Conservation (phyloP, 2,113 vertebrate species). For the Gobio gobio region DNA sequence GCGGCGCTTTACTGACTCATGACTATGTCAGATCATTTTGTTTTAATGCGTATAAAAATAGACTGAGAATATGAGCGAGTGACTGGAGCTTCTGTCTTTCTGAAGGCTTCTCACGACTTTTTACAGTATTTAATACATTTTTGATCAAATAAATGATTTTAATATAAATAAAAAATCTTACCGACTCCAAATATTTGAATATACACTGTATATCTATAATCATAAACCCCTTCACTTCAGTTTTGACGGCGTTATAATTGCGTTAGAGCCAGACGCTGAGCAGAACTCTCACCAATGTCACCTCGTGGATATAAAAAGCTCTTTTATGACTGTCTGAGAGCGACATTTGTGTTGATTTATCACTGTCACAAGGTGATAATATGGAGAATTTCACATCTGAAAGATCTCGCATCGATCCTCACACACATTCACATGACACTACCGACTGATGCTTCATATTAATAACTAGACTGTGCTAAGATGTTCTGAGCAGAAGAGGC, state of each 20-base stretch:
- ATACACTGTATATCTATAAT: not conserved
- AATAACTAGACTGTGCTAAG: not conserved
- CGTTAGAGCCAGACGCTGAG: not conserved
- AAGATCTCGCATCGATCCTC: not conserved
- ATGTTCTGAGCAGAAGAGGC: not conserved
- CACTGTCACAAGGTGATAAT: slow-evolving; percentile 34
- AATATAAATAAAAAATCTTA: too few species aligned
- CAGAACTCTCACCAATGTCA: not conserved
- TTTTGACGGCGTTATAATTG: not conserved
- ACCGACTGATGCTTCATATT: not conserved
- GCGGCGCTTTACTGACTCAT: not conserved
- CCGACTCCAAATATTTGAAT: too few species aligned
- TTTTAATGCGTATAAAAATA: slow-evolving; percentile 10
- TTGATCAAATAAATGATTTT: too few species aligned
- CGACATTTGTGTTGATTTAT: slow-evolving; percentile 8
- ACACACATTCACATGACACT: not conserved
- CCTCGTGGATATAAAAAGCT: slow-evolving; percentile 27
- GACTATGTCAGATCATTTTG: not conserved
- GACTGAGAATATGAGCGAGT: not conserved
- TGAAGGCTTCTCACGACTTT: not conserved
- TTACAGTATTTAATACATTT: too few species aligned
- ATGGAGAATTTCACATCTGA: not conserved
- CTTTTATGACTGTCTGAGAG: not conserved
- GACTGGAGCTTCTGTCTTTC: not conserved
- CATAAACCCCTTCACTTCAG: not conserved